phyloP scores from a whole-genome alignment of 2,888 invertebrate genomes.

The Dicyrtomina minuta region DNA sequence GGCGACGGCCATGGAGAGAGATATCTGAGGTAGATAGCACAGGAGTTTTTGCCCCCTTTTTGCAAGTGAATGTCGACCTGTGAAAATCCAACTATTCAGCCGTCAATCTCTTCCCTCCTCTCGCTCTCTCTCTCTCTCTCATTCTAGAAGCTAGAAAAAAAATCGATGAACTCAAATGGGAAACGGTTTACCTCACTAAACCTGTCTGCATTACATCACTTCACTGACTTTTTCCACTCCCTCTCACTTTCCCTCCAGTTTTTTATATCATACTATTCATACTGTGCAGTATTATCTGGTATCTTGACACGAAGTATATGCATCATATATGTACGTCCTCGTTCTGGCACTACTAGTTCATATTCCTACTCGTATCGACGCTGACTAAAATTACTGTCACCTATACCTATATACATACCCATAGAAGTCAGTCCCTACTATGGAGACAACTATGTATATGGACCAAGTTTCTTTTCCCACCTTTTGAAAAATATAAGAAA shows the following conservation, averaged over 20 bases:
- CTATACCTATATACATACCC: neutral
- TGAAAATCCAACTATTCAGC: slow-evolving; percentile 33
- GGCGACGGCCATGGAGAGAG: neutral
- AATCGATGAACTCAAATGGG: slow-evolving; percentile 39
- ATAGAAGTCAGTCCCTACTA: neutral
- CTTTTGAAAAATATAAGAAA: neutral
- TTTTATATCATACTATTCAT: slow-evolving; percentile 2
- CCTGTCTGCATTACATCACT: slow-evolving; percentile 40
- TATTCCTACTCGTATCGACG: too few species aligned
- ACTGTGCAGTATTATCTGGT: neutral
- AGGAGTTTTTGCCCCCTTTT: neutral
- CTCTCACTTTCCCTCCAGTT: slow-evolving; percentile 22
- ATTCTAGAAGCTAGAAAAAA: slow-evolving; percentile 10
- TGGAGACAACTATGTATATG: neutral
- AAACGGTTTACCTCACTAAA: slow-evolving; percentile 40
- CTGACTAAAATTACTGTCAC: slow-evolving; percentile 18
- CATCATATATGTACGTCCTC: too few species aligned
- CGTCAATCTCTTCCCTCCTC: slow-evolving; percentile 28
- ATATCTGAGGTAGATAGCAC: slow-evolving; percentile 5
- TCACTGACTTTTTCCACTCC: slow-evolving; percentile 30
- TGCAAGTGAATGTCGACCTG: slow-evolving; percentile 31
- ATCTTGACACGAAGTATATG: too few species aligned
- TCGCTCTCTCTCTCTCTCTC: neutral
- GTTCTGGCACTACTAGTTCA: too few species aligned
- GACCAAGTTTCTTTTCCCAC: neutral